phyloP scores from a whole-genome alignment of 1,140 invertebrate genomes.

The Mycetomoellerius zeteki region DNA sequence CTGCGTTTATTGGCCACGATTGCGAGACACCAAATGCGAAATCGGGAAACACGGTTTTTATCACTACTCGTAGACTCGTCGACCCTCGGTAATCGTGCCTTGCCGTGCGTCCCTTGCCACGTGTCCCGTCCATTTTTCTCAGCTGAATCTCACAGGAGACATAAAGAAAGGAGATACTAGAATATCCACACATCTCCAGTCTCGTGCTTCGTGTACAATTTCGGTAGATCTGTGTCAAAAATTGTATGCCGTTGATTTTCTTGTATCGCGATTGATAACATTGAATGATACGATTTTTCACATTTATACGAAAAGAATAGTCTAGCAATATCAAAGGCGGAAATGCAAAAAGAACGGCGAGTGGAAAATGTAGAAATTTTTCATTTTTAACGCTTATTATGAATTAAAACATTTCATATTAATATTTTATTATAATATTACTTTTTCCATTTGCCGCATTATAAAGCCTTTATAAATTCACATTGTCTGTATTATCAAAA shows the following conservation, averaged over 20 bases:
- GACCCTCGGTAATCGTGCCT: background rate
- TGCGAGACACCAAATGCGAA: conserved; percentile 41
- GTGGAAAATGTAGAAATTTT: conserved; percentile 43
- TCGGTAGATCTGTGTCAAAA: background rate
- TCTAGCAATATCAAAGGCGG: background rate
- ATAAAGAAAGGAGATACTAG: background rate
- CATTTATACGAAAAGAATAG: background rate
- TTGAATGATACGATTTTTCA: conserved; percentile 13
- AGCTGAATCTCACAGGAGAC: background rate
- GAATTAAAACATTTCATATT: conserved; percentile 51
- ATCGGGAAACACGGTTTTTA: conserved; percentile 12
- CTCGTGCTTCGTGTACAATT: background rate
- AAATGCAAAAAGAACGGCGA: background rate
- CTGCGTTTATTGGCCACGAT: conserved; percentile 62
- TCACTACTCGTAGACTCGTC: background rate
- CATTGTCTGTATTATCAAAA: conserved; percentile 36
- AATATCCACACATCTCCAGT: background rate
- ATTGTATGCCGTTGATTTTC: background rate
- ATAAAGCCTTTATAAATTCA: conserved; percentile 42
- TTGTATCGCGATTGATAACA: background rate
- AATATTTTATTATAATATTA: conserved; percentile 51
- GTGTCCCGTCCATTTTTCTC: conserved; percentile 5
- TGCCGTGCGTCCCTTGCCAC: background rate
- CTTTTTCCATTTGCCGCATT: conserved; percentile 45
- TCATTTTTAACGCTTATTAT: conserved; percentile 49